These are phyloP conservation scores for Acanthaster planci DNA, from an alignment of 35 echinoderm and acorn worm species.

Conservation along the genomic window DNA sequence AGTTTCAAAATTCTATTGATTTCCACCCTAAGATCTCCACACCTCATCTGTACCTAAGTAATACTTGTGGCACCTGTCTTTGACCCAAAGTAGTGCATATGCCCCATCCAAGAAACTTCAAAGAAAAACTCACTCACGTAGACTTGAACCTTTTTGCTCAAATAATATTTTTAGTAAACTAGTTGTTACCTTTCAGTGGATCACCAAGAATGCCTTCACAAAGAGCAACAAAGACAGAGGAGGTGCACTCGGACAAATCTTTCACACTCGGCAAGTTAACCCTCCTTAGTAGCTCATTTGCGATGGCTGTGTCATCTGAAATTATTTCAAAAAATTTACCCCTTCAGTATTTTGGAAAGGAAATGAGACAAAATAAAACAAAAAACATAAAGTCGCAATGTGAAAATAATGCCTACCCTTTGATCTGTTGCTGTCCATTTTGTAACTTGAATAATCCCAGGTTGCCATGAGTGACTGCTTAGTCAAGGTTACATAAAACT, in stretches of 20 bases:
- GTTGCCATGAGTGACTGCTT: not conserved
- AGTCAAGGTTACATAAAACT: no score
- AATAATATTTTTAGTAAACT: no score
- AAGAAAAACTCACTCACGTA: no score
- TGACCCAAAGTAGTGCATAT: no score
- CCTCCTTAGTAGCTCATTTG: conserved; percentile 77
- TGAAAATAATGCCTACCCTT: not conserved
- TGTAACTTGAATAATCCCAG: not conserved
- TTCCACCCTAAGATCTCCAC: no score
- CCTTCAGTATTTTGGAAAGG: not conserved
- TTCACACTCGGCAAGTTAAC: conserved; percentile 53
- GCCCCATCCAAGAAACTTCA: no score
- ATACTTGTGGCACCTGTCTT: no score
- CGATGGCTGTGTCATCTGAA: conserved; percentile 47
- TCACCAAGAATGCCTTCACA: conserved; percentile 91
- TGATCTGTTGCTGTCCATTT: not conserved
- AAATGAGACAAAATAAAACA: not conserved
- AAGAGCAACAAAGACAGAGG: conserved; percentile 56
- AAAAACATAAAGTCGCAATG: no score
- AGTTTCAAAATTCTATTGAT: no score
- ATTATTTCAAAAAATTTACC: not conserved
- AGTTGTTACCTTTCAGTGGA: conserved; percentile 53
- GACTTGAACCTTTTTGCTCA: no score
- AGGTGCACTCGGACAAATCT: conserved; percentile 57
- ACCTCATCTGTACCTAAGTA: no score